Conservation (phyloP, 2,888 invertebrate genomes). For the Dicyrtoma fusca region DNA sequence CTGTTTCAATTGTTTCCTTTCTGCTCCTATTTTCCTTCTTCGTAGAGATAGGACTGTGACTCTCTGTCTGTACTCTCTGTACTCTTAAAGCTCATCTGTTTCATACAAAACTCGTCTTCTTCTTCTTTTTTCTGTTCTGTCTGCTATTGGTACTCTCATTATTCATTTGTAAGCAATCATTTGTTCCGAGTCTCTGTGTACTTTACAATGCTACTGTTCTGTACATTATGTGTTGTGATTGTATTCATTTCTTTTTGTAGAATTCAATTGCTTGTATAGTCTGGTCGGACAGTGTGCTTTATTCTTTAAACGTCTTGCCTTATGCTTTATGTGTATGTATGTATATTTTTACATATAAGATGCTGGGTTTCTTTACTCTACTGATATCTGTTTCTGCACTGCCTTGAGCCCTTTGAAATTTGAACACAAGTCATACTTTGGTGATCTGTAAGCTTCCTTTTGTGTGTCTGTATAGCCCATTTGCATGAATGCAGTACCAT, state of each 20-base stretch:
- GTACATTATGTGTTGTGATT: too few relatives aligned
- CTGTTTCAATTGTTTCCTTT: constrained; percentile 43
- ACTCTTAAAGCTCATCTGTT: constrained; percentile 18
- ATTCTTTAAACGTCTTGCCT: background rate
- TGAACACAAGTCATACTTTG: background rate
- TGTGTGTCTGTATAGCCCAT: too few relatives aligned
- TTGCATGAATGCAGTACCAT: too few relatives aligned
- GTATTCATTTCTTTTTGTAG: background rate
- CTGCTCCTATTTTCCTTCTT: constrained; percentile 34
- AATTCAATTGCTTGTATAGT: background rate
- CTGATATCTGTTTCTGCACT: background rate
- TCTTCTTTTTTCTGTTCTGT: background rate
- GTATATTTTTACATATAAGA: too few relatives aligned
- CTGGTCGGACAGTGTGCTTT: background rate
- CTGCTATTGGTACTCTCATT: constrained; percentile 20
- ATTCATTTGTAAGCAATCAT: constrained; percentile 17
- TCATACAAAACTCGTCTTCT: constrained; percentile 6
- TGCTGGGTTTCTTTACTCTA: background rate
- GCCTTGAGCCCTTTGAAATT: background rate
- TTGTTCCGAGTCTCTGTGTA: background rate
- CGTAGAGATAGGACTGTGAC: background rate
- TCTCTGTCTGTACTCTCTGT: background rate
- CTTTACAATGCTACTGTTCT: too few relatives aligned
- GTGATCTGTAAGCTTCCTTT: background rate
- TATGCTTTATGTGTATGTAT: background rate